Evolutionary conservation across 1,140 invertebrate species (phyloP).

Genomic region (Eupristina koningsbergeri): DNA sequence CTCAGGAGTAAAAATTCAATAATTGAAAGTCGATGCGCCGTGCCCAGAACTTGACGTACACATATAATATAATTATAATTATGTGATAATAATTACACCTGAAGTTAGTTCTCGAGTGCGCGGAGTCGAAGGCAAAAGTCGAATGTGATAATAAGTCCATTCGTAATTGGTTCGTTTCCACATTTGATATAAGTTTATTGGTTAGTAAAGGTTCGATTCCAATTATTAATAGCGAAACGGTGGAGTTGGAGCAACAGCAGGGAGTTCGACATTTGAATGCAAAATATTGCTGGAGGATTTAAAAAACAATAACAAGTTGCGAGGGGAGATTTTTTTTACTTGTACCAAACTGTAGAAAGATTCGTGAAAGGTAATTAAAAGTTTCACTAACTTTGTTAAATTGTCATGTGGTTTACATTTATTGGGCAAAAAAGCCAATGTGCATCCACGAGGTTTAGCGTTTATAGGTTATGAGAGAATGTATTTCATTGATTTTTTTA

Average conservation of each 20-base stretch:
- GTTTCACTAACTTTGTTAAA: neutral
- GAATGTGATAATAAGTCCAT: neutral
- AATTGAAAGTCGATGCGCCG: neutral
- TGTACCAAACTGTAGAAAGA: neutral
- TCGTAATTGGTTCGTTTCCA: neutral
- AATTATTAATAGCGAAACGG: neutral
- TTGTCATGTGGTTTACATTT: neutral
- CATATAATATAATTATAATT: neutral
- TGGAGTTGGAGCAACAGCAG: neutral
- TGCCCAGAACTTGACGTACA: neutral
- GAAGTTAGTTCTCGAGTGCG: neutral
- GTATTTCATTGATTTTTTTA: neutral
- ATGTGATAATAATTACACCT: constrained; percentile 16
- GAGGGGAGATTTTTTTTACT: neutral
- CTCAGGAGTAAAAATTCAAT: neutral
- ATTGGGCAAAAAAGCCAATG: neutral
- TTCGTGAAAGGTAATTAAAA: constrained; percentile 17
- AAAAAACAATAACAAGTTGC: neutral
- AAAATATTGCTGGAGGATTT: neutral
- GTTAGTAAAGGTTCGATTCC: too few species aligned
- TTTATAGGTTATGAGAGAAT: constrained; percentile 36
- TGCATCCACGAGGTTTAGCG: neutral
- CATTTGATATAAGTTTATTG: too few species aligned
- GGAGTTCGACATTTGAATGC: neutral
- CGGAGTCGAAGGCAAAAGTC: neutral